phyloP scores from a whole-genome alignment of 2,113 vertebrate species.

The Myxocyprinus asiaticus region DNA sequence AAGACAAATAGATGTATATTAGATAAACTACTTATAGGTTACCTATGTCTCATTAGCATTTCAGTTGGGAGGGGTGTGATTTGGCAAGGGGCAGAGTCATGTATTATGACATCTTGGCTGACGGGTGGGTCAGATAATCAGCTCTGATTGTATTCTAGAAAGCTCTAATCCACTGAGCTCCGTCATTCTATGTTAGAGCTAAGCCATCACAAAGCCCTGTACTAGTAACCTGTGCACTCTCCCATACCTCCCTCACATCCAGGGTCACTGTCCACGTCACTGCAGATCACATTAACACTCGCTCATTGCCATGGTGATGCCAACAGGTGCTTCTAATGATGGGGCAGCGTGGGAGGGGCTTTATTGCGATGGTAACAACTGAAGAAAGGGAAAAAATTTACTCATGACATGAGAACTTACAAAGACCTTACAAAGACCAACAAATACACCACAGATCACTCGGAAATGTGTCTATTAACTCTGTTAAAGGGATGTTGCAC shows the following conservation, averaged over 20 bases:
- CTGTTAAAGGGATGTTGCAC: no score
- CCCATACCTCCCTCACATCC: not conserved
- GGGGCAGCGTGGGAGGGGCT: not conserved
- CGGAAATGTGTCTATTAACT: not conserved
- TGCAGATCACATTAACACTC: not conserved
- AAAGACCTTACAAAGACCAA: no score
- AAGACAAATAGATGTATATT: no score
- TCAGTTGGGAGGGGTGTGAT: not conserved
- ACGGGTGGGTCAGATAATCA: slow-evolving; percentile 7
- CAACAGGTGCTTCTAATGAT: slow-evolving; percentile 5
- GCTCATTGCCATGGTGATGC: not conserved
- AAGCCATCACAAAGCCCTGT: not conserved
- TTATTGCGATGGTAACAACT: not conserved
- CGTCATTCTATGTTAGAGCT: slow-evolving; percentile 30
- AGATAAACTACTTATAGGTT: no score
- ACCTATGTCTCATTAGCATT: not conserved
- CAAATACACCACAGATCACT: not conserved
- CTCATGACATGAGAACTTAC: no score
- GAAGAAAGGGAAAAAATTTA: no score
- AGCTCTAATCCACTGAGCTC: slow-evolving; percentile 33
- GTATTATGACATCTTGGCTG: slow-evolving; percentile 1
- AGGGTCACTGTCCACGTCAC: slow-evolving; percentile 27
- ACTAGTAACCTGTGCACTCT: slow-evolving; percentile 3
- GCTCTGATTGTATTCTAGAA: slow-evolving; percentile 4
- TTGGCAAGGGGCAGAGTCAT: not conserved